Conservation (phyloP, 2,797 vertebrate genomes). For the Pseudopleuronectes americanus region DNA sequence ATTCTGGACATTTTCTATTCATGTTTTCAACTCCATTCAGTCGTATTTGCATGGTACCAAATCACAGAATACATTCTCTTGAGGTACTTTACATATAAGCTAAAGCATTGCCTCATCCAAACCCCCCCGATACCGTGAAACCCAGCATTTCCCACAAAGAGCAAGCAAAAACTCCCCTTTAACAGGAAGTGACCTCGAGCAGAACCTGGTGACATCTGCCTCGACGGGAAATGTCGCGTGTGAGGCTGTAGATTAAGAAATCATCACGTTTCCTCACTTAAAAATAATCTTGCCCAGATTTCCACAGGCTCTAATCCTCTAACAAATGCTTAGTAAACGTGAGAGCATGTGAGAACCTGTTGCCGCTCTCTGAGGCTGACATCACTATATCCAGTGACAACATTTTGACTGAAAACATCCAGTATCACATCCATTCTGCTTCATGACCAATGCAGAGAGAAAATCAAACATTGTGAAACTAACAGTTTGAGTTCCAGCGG, state of each 20-base stretch:
- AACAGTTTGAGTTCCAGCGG: slow-evolving; percentile 24
- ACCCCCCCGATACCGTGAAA: too few species aligned
- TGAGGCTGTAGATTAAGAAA: not conserved
- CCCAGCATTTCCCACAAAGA: too few species aligned
- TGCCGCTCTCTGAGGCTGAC: slow-evolving; percentile 12
- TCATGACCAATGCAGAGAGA: slow-evolving; percentile 26
- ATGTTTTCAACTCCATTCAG: too few species aligned
- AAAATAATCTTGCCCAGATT: not conserved
- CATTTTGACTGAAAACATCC: slow-evolving; percentile 3
- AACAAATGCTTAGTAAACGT: slow-evolving; percentile 5
- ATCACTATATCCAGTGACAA: slow-evolving; percentile 11
- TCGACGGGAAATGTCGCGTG: not conserved
- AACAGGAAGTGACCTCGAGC: too few species aligned
- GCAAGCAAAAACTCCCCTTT: too few species aligned
- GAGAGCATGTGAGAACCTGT: slow-evolving; percentile 3
- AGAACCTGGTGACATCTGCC: too few species aligned
- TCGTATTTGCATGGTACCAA: too few species aligned
- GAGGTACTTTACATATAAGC: too few species aligned
- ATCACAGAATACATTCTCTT: too few species aligned
- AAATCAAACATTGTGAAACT: slow-evolving; percentile 29
- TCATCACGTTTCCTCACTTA: not conserved
- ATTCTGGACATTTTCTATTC: too few species aligned
- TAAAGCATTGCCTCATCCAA: too few species aligned
- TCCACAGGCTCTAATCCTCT: not conserved
- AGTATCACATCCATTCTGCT: slow-evolving; percentile 24